Conservation (phyloP, 2,113 vertebrate species). For the Colius striatus region DNA sequence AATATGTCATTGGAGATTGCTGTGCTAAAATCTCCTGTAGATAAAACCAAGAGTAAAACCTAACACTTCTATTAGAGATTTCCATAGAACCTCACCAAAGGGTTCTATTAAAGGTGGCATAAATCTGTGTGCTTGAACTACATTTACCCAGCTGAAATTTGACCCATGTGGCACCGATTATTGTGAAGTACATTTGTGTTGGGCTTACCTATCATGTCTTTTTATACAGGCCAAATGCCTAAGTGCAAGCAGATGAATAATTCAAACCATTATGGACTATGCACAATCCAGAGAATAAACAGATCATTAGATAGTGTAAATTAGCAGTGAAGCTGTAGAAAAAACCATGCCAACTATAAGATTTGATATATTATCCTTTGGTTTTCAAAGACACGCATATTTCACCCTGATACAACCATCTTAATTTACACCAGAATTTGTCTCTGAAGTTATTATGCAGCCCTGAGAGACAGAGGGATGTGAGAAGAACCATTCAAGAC, state of each 20-base stretch:
- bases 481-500: background rate
- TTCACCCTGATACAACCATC: background rate
- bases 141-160: background rate
- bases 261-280: constrained; percentile 22
- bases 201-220: constrained; percentile 4
- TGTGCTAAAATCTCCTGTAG: background rate
- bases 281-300: constrained; percentile 23
- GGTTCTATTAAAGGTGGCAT: background rate
- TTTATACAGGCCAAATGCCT: constrained; percentile 25
- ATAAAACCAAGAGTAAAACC: background rate
- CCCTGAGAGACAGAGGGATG: background rate
- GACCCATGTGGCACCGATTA: background rate
- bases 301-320: constrained; percentile 39
- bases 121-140: background rate
- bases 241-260: constrained; percentile 43
- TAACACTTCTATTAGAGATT: background rate
- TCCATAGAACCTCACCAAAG: background rate
- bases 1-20: background rate
- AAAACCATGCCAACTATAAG: background rate
- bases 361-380: background rate
- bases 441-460: background rate
- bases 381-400: background rate
- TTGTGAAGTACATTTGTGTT: background rate
- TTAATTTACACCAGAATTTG: constrained; percentile 32
- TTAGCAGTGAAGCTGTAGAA: constrained; percentile 16